Percentiles rank a stretch among this genome's conserved stretches.
These are phyloP conservation scores for Drosophila prostipennis DNA, from an alignment of 2,888 invertebrate species.

Conservation along the genomic window DNA sequence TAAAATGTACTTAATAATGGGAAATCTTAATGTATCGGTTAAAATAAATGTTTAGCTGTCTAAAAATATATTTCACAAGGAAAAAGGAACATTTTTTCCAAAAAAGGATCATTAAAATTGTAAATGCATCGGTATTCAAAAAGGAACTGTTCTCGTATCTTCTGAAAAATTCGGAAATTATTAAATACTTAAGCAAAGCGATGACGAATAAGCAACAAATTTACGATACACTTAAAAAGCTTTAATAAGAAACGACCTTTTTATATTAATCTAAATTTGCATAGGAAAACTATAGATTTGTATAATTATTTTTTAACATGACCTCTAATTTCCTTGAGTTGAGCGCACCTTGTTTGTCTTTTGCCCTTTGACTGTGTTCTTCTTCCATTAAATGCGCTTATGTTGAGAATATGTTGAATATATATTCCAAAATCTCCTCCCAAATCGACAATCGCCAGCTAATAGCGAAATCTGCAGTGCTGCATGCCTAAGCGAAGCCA, in stretches of 20 bases:
- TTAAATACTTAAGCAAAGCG: background rate
- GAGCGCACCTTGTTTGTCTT: slow-evolving; percentile 55
- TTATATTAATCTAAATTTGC: background rate
- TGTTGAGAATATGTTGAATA: slow-evolving; percentile 24
- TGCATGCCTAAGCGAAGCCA: slow-evolving; percentile 25
- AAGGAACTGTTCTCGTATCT: too few species aligned
- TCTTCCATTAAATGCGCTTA: slow-evolving; percentile 25
- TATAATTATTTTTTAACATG: slow-evolving; percentile 11
- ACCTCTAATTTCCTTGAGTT: slow-evolving; percentile 41
- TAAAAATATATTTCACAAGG: background rate
- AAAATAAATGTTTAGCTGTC: background rate
- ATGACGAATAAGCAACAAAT: background rate
- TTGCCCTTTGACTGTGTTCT: slow-evolving; percentile 25
- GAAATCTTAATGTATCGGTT: background rate
- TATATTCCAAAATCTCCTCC: slow-evolving; percentile 7
- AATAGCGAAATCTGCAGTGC: slow-evolving; percentile 21
- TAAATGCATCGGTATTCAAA: too few species aligned
- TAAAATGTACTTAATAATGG: background rate
- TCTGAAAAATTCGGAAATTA: too few species aligned
- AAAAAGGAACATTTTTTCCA: background rate
- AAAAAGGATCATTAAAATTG: background rate
- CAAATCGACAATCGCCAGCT: slow-evolving; percentile 8
- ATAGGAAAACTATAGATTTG: slow-evolving; percentile 13
- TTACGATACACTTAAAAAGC: background rate
- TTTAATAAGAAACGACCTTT: background rate